These are phyloP conservation scores for Ornithoptera priamus DNA, from an alignment of 2,888 invertebrate genomes.

Conservation along the genomic window DNA sequence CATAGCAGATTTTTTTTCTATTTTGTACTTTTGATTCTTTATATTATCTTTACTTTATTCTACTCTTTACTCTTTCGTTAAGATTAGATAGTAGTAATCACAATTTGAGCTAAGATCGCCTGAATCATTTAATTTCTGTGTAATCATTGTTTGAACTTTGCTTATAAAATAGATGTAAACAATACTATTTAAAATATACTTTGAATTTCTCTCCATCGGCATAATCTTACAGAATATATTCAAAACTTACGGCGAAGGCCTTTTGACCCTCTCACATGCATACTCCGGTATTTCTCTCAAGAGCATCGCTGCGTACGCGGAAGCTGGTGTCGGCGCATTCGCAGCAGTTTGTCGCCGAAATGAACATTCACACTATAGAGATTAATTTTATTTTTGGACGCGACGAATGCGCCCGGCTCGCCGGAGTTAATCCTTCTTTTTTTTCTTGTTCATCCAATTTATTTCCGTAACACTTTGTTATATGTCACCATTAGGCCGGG, in stretches of 20 bases:
- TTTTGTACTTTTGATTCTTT: too few relatives aligned
- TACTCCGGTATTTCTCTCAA: slow-evolving; percentile 52
- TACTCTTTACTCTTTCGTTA: too few relatives aligned
- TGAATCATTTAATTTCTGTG: too few relatives aligned
- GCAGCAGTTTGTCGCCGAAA: slow-evolving; percentile 60
- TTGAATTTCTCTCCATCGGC: too few relatives aligned
- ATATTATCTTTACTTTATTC: too few relatives aligned
- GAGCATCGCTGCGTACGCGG: slow-evolving; percentile 50
- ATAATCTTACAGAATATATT: background rate
- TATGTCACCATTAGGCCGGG: slow-evolving; percentile 63
- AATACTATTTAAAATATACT: too few relatives aligned
- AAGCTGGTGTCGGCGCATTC: slow-evolving; percentile 51
- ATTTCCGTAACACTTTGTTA: slow-evolving; percentile 69
- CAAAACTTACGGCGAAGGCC: slow-evolving; percentile 26
- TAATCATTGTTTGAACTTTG: too few relatives aligned
- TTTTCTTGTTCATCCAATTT: slow-evolving; percentile 54
- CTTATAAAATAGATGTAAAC: too few relatives aligned
- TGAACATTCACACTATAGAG: slow-evolving; percentile 72
- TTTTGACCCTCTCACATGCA: slow-evolving; percentile 35
- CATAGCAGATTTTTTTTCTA: too few relatives aligned
- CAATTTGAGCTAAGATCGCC: too few relatives aligned
- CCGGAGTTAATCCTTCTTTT: slow-evolving; percentile 59
- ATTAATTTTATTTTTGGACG: slow-evolving; percentile 73
- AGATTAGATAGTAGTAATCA: too few relatives aligned
- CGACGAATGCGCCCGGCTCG: slow-evolving; percentile 62